Percentiles rank a stretch among this genome's conserved stretches.
Conservation (phyloP, 2,113 vertebrate species). For the Barbus barbus region DNA sequence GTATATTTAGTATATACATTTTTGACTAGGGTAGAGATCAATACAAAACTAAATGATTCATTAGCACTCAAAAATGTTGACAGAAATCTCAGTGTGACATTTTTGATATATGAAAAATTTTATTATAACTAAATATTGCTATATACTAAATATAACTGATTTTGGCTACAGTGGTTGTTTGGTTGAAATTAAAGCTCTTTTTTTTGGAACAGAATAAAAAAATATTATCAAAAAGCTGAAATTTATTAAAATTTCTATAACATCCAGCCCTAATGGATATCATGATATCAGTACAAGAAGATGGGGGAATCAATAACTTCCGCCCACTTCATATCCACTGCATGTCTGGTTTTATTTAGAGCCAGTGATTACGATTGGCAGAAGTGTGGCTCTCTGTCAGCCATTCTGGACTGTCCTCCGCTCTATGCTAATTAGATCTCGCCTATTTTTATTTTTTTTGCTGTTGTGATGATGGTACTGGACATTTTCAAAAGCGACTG, state of each 20-base stretch:
- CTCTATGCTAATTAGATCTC: slow-evolving; percentile 31
- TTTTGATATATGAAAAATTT: too few relatives aligned
- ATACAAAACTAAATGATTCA: too few relatives aligned
- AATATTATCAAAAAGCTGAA: not conserved
- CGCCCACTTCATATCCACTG: not conserved
- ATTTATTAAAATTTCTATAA: not conserved
- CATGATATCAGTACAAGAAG: not conserved
- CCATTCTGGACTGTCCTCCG: slow-evolving; percentile 15
- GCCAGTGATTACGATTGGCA: slow-evolving; percentile 28
- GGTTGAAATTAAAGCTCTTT: not conserved
- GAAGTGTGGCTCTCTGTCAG: slow-evolving; percentile 40
- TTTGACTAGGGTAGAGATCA: too few relatives aligned
- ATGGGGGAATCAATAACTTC: not conserved
- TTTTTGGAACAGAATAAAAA: not conserved
- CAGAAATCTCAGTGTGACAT: too few relatives aligned
- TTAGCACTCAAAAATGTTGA: too few relatives aligned
- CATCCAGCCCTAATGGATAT: not conserved
- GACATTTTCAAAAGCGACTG: too few relatives aligned
- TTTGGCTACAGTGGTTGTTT: not conserved
- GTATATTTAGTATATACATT: too few relatives aligned
- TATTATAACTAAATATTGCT: too few relatives aligned
- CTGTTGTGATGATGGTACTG: too few relatives aligned
- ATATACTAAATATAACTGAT: too few relatives aligned
- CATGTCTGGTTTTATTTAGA: slow-evolving; percentile 11
- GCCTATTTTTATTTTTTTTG: not conserved